Base-by-base conservation (phyloP, 2,113 vertebrate genomes). In the Sylvicapra grimmia region DNA sequence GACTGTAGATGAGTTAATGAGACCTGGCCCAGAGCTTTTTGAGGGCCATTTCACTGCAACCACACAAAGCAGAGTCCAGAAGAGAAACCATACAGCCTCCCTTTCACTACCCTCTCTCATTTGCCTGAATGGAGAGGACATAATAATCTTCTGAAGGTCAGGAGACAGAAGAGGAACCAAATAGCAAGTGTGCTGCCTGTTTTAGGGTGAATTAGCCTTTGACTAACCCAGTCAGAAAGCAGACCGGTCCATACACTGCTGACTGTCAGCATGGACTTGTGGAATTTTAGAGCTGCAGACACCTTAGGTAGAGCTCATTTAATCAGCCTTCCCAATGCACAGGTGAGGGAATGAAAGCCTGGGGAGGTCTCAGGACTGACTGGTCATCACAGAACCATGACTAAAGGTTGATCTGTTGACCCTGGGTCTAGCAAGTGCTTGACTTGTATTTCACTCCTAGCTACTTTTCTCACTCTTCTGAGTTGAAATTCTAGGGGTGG, bases 141-240 rank as follows among this genome's bases (percentile, higher is more conserved):
- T 36, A 19, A 61, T 36, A 53, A 23, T 96, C 87, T 86, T 85
- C 65, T 94, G 97, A 97, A 98, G 94, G 97, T 96, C 96, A 93
- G 49, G 75, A 93, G 51, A 58, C 92, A 90, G 86, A 88, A 80
- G 79, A 89, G 49, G 63, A 90, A 83, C 63, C 63, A 44, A 53
- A n/a, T 21, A 92, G 16, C 21, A 79, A 79, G 79, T 29, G 93
- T 72, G 58, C 44, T 86, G 82, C 54, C 59, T 79, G 25, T 53
- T 72, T 90, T 54, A 95, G 77, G 19, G 33, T 79, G 63, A 86
- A 82, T 89, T 85, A 13, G 65, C 80, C 91, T 95, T 56, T 65
- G 82, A 68, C 10, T 53, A 82, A 33, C 36, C 36, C 36, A 63
- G 40, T 25, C 47, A 49, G 65, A 93, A 75, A 83, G 49, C 68